A percentile compares a stretch with the other conserved stretches of the same genome.
phyloP scores from a whole-genome alignment of 1,140 invertebrate species.

The Tetragonula clypearis region DNA sequence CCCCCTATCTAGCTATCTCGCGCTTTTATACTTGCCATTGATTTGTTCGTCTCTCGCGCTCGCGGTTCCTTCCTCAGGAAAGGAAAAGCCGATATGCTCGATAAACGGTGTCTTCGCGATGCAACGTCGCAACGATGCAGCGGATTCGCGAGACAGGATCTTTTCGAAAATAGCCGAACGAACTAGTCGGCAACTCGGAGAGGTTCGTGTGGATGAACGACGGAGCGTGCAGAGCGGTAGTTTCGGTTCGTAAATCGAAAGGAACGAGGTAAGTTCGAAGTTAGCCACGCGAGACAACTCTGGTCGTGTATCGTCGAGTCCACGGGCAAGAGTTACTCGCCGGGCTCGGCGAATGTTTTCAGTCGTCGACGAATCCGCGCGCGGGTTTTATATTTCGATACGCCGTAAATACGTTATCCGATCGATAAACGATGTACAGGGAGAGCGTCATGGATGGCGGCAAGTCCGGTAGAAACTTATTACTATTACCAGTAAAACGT shows the following conservation, averaged over 20 bases:
- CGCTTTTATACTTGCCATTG: constrained; percentile 52
- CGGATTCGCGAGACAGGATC: not conserved
- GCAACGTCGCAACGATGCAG: not conserved
- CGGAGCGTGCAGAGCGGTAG: not conserved
- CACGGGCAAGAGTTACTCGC: constrained; percentile 62
- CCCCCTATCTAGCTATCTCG: constrained; percentile 27
- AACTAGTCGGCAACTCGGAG: not conserved
- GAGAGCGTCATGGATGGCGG: constrained; percentile 55
- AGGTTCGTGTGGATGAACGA: not conserved
- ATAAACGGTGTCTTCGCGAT: not conserved
- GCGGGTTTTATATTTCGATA: constrained; percentile 64
- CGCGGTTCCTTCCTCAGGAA: not conserved
- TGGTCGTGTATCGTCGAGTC: not conserved
- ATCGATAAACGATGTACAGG: constrained; percentile 66
- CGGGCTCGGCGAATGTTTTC: constrained; percentile 57
- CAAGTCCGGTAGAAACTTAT: constrained; percentile 65
- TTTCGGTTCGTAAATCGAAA: not conserved
- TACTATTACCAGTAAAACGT: constrained; percentile 65
- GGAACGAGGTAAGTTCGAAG: not conserved
- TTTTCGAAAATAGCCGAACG: not conserved
- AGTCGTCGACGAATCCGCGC: constrained; percentile 49
- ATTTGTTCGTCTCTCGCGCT: constrained; percentile 12
- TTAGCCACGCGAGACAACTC: not conserved
- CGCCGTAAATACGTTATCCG: constrained; percentile 66
- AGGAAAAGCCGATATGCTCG: not conserved